phyloP scores from a whole-genome alignment of 2,113 vertebrate species.

The Bothrops jararaca region DNA sequence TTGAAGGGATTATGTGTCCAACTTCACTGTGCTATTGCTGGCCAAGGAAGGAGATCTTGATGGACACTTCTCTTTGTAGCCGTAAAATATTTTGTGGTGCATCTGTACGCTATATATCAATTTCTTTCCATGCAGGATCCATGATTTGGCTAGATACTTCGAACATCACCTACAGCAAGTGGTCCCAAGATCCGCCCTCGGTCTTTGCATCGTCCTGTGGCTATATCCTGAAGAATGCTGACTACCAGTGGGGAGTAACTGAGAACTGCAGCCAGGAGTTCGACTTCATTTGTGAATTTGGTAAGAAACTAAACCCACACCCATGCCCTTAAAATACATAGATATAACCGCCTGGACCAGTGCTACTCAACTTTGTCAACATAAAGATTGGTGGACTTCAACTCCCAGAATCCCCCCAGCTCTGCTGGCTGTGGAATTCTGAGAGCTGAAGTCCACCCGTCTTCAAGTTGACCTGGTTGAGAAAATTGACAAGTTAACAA shows the following conservation, averaged over 20 bases:
- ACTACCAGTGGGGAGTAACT: slow-evolving; percentile 78
- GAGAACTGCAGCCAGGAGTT: slow-evolving; percentile 82
- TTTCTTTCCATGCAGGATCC: slow-evolving; percentile 65
- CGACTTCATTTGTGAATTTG: slow-evolving; percentile 87
- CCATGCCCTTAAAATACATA: rapidly evolving
- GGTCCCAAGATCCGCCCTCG: slow-evolving; percentile 62
- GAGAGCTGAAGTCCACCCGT: neutral
- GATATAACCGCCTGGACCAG: neutral
- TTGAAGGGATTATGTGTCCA: neutral
- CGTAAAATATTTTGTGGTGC: neutral
- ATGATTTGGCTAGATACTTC: slow-evolving; percentile 87
- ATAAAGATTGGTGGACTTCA: neutral
- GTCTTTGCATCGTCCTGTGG: slow-evolving; percentile 67
- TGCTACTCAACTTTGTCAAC: no score
- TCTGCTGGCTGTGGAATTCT: neutral
- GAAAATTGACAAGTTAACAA: no score
- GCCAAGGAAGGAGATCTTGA: neutral
- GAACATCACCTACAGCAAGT: slow-evolving; percentile 82
- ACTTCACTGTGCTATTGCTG: neutral
- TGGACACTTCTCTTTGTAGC: neutral
- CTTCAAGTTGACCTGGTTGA: no score
- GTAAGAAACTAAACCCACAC: slow-evolving; percentile 59
- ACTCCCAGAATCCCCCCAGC: neutral
- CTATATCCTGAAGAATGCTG: slow-evolving; percentile 74
- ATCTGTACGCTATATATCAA: neutral